Conservation (phyloP, 2,797 vertebrate genomes). For the Gymnoscopelus braueri region DNA sequence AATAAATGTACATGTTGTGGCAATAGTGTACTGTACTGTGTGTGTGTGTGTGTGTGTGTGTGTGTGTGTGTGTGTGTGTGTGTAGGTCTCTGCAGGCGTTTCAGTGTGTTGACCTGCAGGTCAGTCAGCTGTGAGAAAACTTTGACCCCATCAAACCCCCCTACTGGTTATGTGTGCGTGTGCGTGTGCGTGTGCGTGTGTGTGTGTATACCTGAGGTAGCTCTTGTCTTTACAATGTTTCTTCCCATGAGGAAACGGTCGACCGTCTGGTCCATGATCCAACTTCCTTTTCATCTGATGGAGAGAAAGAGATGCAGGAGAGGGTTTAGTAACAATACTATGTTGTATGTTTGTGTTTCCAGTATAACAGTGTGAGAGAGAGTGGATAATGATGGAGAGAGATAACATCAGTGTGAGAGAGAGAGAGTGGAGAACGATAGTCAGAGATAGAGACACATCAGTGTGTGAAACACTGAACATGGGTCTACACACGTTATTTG, state of each 20-base stretch:
- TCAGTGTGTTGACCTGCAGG: constrained; percentile 47
- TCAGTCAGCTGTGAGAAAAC: constrained; percentile 65
- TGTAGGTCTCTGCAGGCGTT: constrained; percentile 5
- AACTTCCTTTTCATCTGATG: constrained; percentile 96
- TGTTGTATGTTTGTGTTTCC: no score
- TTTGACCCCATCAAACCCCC: constrained; percentile 16
- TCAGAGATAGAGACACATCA: no score
- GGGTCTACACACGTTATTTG: no score
- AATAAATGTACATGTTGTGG: no score
- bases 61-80: constrained; percentile 12
- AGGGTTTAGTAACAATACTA: not conserved
- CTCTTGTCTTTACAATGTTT: constrained; percentile 95
- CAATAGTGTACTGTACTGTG: no score
- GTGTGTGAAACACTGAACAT: no score
- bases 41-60: constrained; percentile 3
- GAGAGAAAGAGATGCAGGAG: constrained; percentile 23
- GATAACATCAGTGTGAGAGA: no score
- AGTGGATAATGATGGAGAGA: no score
- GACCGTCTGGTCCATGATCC: constrained; percentile 94
- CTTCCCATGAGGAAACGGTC: constrained; percentile 94
- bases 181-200: not conserved
- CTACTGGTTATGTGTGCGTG: constrained; percentile 18
- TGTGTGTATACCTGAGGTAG: constrained; percentile 86
- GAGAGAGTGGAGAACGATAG: no score
- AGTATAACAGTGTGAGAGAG: not conserved